These are phyloP conservation scores for Axinella damicornis DNA, from an alignment of 37 sponge, comb jelly and placozoan genomes.

Conservation along the genomic window DNA sequence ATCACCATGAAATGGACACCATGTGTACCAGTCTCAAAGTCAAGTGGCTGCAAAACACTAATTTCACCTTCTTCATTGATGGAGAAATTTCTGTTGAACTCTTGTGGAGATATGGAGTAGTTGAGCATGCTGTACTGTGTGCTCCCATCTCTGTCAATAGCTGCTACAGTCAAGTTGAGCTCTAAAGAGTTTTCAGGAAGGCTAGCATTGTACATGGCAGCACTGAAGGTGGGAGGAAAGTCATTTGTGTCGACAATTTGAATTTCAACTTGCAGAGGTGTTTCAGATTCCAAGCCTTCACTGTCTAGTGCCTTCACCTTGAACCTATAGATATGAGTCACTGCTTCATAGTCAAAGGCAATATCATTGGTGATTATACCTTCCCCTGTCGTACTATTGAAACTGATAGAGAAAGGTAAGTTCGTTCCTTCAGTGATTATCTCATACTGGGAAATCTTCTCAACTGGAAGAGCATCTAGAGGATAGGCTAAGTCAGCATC, in stretches of 20 bases:
- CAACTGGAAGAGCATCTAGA: background rate
- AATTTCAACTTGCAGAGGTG: slow-evolving; percentile 31
- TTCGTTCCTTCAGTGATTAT: background rate
- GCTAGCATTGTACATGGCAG: slow-evolving; percentile 20
- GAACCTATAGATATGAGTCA: slow-evolving; percentile 10
- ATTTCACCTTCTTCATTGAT: slow-evolving; percentile 11
- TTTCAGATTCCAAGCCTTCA: slow-evolving; percentile 12
- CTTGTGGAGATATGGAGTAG: slow-evolving; percentile 13
- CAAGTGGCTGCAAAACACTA: slow-evolving; percentile 15
- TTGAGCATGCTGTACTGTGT: slow-evolving; percentile 24
- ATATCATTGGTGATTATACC: slow-evolving; percentile 52
- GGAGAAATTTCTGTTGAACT: slow-evolving; percentile 15
- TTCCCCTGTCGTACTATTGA: background rate
- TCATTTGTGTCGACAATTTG: slow-evolving; percentile 66
- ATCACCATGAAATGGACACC: slow-evolving; percentile 37
- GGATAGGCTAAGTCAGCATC: slow-evolving; percentile 32
- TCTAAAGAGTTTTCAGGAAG: slow-evolving; percentile 34
- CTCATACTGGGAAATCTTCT: slow-evolving; percentile 14
- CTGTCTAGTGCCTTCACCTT: slow-evolving; percentile 37
- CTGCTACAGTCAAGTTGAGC: slow-evolving; percentile 32
- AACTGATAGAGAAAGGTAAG: slow-evolving; percentile 38
- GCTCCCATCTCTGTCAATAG: slow-evolving; percentile 59
- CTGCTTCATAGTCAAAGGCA: slow-evolving; percentile 40
- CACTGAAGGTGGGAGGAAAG: slow-evolving; percentile 57
- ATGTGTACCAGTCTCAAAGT: slow-evolving; percentile 33